These are phyloP conservation scores for Elmis aenea DNA, from an alignment of 2,888 invertebrate genomes.

Conservation along the genomic window DNA sequence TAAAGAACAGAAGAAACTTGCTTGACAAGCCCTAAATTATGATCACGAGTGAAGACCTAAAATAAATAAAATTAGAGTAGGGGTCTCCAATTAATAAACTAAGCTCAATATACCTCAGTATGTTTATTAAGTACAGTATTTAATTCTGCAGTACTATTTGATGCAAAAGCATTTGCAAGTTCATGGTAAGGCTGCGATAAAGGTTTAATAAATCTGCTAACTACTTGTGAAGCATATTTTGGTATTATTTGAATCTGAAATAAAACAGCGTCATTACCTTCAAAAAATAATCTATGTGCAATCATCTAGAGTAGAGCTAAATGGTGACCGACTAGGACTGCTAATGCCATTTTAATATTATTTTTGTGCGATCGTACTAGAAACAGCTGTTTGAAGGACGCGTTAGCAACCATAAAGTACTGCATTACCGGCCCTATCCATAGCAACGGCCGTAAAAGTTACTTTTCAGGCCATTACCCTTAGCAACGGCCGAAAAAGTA, in stretches of 20 bases:
- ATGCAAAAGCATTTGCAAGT: constrained; percentile 73
- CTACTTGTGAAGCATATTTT: constrained; percentile 88
- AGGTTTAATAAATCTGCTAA: constrained; percentile 78
- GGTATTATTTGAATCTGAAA: constrained; percentile 62
- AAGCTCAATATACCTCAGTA: constrained; percentile 52
- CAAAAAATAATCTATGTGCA: too few species aligned
- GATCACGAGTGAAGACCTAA: constrained; percentile 66
- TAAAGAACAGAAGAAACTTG: constrained; percentile 86
- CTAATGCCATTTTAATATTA: too few species aligned
- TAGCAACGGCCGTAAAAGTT: too few species aligned
- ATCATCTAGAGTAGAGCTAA: too few species aligned
- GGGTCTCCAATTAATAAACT: constrained; percentile 5
- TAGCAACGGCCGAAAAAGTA: too few species aligned
- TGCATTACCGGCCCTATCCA: too few species aligned
- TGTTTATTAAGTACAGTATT: constrained; percentile 68
- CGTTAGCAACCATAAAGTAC: too few species aligned
- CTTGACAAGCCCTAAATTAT: constrained; percentile 73
- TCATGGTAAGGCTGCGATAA: constrained; percentile 85
- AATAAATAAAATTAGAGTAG: constrained; percentile 4
- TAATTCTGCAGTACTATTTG: constrained; percentile 68
- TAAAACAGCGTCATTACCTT: too few species aligned
- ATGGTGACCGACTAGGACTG: too few species aligned
- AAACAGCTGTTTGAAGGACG: too few species aligned
- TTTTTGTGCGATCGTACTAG: too few species aligned
- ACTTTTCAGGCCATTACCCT: too few species aligned